Evolutionary conservation across 1,140 invertebrate genomes (phyloP).

Genomic region (Teleopsis dalmanni): DNA sequence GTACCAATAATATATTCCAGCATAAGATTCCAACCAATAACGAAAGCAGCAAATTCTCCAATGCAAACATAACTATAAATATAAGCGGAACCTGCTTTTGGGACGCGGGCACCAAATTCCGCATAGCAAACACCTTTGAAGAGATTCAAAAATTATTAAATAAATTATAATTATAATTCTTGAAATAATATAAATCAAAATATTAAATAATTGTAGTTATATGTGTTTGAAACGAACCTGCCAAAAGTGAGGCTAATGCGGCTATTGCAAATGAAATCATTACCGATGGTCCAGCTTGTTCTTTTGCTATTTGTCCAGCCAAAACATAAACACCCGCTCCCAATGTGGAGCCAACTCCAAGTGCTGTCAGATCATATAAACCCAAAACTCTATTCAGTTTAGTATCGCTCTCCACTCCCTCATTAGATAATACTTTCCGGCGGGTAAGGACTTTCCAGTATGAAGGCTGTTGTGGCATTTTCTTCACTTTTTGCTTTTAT

Average conservation of each 20-base stretch:
- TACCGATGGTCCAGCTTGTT: conserved; percentile 73
- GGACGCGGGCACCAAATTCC: conserved; percentile 79
- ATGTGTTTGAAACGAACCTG: conserved; percentile 68
- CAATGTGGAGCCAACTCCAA: conserved; percentile 78
- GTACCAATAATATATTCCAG: conserved; percentile 86
- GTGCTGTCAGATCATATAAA: conserved; percentile 65
- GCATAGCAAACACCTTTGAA: conserved; percentile 71
- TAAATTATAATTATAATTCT: not conserved
- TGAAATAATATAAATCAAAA: not conserved
- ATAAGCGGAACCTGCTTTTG: conserved; percentile 79
- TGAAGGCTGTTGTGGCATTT: conserved; percentile 28
- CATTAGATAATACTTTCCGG: conserved; percentile 26
- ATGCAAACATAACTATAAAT: conserved; percentile 84
- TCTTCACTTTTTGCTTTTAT: not conserved
- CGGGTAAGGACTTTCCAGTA: conserved; percentile 39
- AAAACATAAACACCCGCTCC: conserved; percentile 85
- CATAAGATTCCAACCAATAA: conserved; percentile 83
- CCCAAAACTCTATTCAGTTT: conserved; percentile 53
- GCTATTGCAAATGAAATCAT: conserved; percentile 77
- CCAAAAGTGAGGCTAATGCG: conserved; percentile 75
- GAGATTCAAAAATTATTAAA: conserved; percentile 16
- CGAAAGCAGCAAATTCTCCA: conserved; percentile 73
- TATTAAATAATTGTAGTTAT: not conserved
- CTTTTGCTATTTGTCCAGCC: conserved; percentile 73
- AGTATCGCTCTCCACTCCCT: conserved; percentile 27